Base-by-base conservation (phyloP, 1,140 invertebrate genomes). In the Drosophila kepulauana region DNA sequence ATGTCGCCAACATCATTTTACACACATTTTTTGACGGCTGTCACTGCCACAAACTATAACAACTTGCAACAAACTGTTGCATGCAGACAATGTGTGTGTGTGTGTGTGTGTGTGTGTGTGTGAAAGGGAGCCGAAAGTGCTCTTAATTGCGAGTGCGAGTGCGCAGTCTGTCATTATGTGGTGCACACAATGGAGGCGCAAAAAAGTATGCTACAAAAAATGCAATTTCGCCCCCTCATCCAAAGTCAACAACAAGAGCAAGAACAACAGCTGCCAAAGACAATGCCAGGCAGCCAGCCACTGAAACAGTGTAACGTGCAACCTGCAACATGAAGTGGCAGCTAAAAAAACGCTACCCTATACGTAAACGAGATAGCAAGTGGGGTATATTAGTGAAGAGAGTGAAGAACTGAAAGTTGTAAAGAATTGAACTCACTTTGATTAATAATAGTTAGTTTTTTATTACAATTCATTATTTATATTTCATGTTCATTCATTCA, bases 151-250 rank as follows among this genome's bases (percentile, higher is more conserved):
- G 8, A 66, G 41, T 16, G 33, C 58, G 16, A 28, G 35, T 38
- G 16, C 25, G 49, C 43, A 38, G 13, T 35, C 30, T 41, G 28
- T 52, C 43, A 33, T 71, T 65, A 49, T 63, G 16, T 33, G n/a
- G 11, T 25, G 35, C 56, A 15, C 20, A 15, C 20, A 61, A 58
- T 59, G 3, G 48, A 8, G 13, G 10, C 57, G 43, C 68, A 65
- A 54, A 65, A 70, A 72, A 59, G 68, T 65, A 63, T 51, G 61
- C 61, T 64, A 72, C 52, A 56, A 33, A 51, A 58, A 41, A 8
- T 25, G 49, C 62, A 67, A 46, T 30, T 46, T 66, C 35, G 35
- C 35, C 35, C 8, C 10, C 30, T 52, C 35, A 5, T n/a, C 28
- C 28, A 51, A 66, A 66, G 49, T 56, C 63, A 66, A 46, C 25